These are phyloP conservation scores for Bos javanicus DNA, from an alignment of 2,113 vertebrate genomes.

Conservation along the genomic window DNA sequence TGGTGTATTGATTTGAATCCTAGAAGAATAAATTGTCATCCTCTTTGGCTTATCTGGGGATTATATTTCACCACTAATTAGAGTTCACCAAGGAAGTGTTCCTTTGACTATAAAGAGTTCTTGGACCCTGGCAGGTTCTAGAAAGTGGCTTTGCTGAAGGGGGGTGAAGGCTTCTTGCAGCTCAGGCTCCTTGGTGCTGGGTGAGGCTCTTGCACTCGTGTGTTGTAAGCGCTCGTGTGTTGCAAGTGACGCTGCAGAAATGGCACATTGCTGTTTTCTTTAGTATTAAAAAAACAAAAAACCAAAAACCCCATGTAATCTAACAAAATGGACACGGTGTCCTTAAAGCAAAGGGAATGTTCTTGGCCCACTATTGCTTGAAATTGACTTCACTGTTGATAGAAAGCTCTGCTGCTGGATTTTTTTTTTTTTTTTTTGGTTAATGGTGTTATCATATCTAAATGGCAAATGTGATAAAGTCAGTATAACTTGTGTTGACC, in stretches of 20 bases:
- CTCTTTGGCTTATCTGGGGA: slow-evolving; percentile 39
- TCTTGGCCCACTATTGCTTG: neutral
- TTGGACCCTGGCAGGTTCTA: neutral
- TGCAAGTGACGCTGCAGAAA: neutral
- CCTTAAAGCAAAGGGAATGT: slow-evolving; percentile 28
- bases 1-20: slow-evolving; percentile 46
- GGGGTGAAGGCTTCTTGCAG: neutral
- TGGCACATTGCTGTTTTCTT: neutral
- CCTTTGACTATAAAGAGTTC: slow-evolving; percentile 30
- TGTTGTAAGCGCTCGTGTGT: accelerated
- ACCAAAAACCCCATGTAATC: neutral
- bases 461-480: slow-evolving; percentile 55
- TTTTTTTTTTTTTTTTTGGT: neutral
- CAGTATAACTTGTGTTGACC: slow-evolving; percentile 44
- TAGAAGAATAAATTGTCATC: slow-evolving; percentile 52
- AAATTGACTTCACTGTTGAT: slow-evolving; percentile 35
- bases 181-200: neutral
- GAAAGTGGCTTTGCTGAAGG: neutral
- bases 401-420: slow-evolving; percentile 42
- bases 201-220: accelerated
- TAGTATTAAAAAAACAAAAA: neutral
- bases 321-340: neutral
- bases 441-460: slow-evolving; percentile 32
- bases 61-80: slow-evolving; percentile 71
- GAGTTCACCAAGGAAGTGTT: slow-evolving; percentile 32